Conservation (phyloP, 2,113 vertebrate species). For the Athene noctua region DNA sequence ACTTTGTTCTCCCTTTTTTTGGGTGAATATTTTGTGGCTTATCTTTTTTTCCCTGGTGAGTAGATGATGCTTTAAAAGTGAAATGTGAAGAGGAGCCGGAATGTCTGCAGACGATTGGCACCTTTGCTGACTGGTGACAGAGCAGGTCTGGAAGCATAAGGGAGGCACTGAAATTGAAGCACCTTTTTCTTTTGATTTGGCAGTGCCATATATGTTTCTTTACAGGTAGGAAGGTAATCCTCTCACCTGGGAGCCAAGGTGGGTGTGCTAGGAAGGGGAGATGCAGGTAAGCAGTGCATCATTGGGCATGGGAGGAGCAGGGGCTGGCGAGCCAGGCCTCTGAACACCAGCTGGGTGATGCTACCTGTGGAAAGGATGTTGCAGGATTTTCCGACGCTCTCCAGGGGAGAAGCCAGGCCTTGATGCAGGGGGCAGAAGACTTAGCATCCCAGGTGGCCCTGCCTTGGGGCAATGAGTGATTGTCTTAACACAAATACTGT, state of each 20-base stretch:
- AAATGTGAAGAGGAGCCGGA: neutral
- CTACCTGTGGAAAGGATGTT: neutral
- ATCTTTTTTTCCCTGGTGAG: neutral
- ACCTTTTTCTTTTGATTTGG: neutral
- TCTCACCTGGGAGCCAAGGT: neutral
- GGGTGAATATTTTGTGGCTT: neutral
- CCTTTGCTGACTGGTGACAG: neutral
- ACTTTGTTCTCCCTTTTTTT: neutral
- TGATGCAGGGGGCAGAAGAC: neutral
- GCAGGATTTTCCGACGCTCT: neutral
- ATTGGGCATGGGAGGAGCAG: neutral
- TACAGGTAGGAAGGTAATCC: neutral
- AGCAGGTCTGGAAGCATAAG: neutral
- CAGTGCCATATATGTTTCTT: neutral
- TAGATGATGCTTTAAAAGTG: neutral
- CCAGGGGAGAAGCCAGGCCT: neutral
- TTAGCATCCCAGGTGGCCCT: neutral
- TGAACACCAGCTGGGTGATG: accelerated
- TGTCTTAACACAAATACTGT: neutral
- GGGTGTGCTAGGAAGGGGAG: neutral
- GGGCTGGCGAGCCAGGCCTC: neutral
- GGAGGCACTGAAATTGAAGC: neutral
- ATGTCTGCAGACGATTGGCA: neutral
- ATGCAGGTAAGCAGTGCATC: neutral
- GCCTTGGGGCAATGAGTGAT: neutral